Conservation (phyloP, 2,888 invertebrate genomes). For the Lasioglossum lativentre region DNA sequence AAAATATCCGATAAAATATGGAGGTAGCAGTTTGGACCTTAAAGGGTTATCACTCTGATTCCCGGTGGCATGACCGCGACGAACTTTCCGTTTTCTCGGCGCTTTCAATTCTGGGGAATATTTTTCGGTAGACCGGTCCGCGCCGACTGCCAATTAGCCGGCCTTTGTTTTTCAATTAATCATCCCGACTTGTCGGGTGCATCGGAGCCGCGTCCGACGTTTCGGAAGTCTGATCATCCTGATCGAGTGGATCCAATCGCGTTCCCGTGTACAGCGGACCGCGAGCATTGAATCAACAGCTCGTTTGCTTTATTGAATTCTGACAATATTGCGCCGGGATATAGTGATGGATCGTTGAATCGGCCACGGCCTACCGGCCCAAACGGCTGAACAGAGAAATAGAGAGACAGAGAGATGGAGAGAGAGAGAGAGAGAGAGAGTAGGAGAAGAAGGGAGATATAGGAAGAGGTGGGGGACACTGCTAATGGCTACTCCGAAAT, state of each 20-base stretch:
- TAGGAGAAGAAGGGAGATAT: background rate
- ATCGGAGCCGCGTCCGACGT: constrained; percentile 22
- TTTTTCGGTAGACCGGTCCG: background rate
- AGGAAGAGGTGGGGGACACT: background rate
- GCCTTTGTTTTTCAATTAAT: constrained; percentile 25
- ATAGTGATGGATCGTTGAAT: constrained; percentile 50
- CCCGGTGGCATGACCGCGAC: background rate
- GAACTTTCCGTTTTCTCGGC: background rate
- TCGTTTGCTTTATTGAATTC: constrained; percentile 65
- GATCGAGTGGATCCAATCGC: constrained; percentile 54
- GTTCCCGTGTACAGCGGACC: constrained; percentile 22
- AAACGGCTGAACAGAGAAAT: background rate
- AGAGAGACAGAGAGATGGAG: background rate
- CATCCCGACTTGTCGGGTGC: background rate
- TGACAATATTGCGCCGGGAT: constrained; percentile 49
- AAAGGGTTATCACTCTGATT: background rate
- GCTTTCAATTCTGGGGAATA: background rate
- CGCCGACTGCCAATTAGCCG: background rate
- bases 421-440: background rate
- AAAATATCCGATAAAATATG: too few relatives aligned
- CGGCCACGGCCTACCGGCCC: constrained; percentile 5
- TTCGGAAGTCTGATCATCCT: constrained; percentile 46
- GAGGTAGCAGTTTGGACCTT: background rate
- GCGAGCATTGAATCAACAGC: constrained; percentile 51
- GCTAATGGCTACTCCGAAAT: constrained; percentile 60